Conservation (phyloP, 2,797 vertebrate genomes). For the Sebastes ruberrimus region DNA sequence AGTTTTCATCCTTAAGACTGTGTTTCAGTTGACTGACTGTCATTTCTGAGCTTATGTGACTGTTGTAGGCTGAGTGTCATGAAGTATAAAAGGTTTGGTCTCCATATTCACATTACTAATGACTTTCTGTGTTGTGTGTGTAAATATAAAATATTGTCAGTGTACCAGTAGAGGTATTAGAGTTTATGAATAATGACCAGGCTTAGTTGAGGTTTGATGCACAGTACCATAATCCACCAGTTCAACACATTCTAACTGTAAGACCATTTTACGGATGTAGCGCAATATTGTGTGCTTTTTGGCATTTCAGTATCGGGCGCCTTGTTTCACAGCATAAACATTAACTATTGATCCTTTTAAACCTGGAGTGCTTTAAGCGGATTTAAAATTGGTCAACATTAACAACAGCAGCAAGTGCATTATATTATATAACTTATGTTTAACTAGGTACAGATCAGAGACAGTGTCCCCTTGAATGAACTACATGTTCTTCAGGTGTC, state of each 20-base stretch:
- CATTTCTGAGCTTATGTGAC: conserved; percentile 1
- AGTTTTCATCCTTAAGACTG: not conserved
- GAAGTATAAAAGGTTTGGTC: not conserved
- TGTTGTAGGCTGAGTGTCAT: not conserved
- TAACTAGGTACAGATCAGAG: not conserved
- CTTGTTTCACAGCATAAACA: not conserved
- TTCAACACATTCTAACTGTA: not conserved
- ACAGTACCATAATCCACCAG: not conserved
- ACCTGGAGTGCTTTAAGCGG: not conserved
- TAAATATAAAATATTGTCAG: not conserved
- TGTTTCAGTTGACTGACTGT: not conserved
- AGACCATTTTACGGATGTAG: not conserved
- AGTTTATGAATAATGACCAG: not conserved
- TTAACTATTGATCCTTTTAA: not conserved
- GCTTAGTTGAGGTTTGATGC: not conserved
- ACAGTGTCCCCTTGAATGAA: not conserved
- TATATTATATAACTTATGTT: not conserved
- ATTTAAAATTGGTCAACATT: not conserved
- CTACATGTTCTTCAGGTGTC: not conserved
- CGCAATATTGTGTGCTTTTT: not conserved
- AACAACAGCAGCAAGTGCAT: not conserved
- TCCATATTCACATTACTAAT: not conserved
- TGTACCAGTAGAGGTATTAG: not conserved
- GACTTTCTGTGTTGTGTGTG: not conserved
- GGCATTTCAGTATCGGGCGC: not conserved